Percentiles rank a stretch among this genome's conserved stretches.
These are phyloP conservation scores for Stichodactyla helianthus DNA, from an alignment of 64 coral and sea anemone genomes.

Conservation along the genomic window DNA sequence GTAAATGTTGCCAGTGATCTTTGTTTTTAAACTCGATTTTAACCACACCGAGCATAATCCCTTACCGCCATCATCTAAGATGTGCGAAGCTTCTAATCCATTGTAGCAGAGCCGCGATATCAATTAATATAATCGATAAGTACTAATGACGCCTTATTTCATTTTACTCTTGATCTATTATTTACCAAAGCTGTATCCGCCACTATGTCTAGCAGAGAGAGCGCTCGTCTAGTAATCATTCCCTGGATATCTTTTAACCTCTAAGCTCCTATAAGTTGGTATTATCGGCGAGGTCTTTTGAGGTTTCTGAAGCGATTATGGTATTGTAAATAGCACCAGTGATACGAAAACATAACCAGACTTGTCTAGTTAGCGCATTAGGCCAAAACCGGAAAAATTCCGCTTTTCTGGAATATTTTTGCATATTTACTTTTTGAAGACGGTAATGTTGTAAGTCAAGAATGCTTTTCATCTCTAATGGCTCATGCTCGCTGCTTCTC, in stretches of 20 bases:
- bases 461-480: too few relatives aligned
- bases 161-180: too few relatives aligned
- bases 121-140: not conserved
- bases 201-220: too few relatives aligned
- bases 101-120: not conserved
- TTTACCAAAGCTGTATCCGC: too few relatives aligned
- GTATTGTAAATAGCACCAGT: not conserved
- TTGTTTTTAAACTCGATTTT: not conserved
- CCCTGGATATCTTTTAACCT: not conserved
- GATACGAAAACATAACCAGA: not conserved
- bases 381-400: not conserved
- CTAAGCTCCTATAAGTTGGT: not conserved
- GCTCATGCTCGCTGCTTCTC: too few relatives aligned
- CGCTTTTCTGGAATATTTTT: not conserved
- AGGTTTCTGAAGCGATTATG: not conserved
- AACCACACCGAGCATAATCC: not conserved
- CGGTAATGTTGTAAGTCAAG: too few relatives aligned
- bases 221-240: not conserved
- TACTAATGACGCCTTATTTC: not conserved
- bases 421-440: not conserved
- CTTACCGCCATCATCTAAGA: not conserved
- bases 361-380: not conserved
- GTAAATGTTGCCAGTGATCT: not conserved
- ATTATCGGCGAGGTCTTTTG: not conserved
- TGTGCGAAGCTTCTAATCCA: not conserved